A percentile compares a stretch with the other conserved stretches of the same genome.
phyloP scores from a whole-genome alignment of 2,888 invertebrate genomes.

The Protodeltote pygarga region DNA sequence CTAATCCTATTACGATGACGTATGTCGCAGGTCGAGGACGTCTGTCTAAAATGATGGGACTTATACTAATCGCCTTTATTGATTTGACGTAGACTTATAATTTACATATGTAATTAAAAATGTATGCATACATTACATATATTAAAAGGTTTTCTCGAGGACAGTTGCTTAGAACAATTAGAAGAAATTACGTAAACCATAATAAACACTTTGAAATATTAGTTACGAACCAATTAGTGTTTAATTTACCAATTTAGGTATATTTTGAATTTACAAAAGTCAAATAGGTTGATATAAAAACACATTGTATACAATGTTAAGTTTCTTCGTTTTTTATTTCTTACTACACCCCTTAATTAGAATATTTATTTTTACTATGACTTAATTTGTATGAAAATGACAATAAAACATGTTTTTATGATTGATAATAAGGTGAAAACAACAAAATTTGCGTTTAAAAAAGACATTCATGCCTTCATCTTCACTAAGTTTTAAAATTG shows the following conservation, averaged over 20 bases:
- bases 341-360: too few relatives aligned
- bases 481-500: conserved; percentile 23
- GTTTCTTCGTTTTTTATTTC: too few relatives aligned
- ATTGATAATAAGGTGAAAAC: conserved; percentile 3
- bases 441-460: conserved; percentile 12
- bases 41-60: conserved; percentile 48
- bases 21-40: conserved; percentile 59
- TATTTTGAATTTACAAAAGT: too few relatives aligned
- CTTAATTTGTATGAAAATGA: conserved; percentile 2
- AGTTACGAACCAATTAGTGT: too few relatives aligned
- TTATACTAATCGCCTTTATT: conserved; percentile 55
- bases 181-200: neutral
- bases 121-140: neutral
- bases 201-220: too few relatives aligned
- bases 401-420: conserved; percentile 3
- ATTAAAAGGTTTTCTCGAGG: conserved; percentile 3
- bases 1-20: conserved; percentile 77
- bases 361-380: too few relatives aligned
- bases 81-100: conserved; percentile 44
- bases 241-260: too few relatives aligned
- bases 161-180: conserved; percentile 4
- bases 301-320: too few relatives aligned
- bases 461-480: conserved; percentile 7
- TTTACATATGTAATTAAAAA: conserved; percentile 41
- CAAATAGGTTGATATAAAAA: too few relatives aligned